Base-by-base conservation (phyloP, 37 sponge, comb jelly and placozoan species). In the Bolinopsis microptera region DNA sequence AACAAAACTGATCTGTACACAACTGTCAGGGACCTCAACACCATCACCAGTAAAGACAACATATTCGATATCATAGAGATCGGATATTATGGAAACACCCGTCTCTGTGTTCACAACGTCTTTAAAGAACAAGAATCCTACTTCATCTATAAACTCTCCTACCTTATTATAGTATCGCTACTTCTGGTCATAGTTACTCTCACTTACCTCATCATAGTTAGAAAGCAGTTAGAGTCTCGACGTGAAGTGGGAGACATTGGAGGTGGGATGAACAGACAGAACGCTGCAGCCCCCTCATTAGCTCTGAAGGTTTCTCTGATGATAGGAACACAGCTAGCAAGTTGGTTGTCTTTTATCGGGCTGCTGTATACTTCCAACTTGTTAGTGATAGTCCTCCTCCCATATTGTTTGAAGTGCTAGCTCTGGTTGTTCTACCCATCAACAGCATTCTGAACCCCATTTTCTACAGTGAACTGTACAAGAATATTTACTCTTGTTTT, bases 391-490 rank as follows among this genome's bases (percentile, higher is more conserved):
- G 23, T 36, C 38, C 90, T 41, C 0, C 61, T 2, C 61, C 90
- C 1, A 21, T 2, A 25, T 13, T 86, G 23, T 86, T 30, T 38
- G 90, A 86, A 27, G 3, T 38, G 90, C 25, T 86, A n/a, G 61
- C 61, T 16, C 22, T 86, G 61, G 41, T 41, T 18, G 40, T 40
- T 0, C 32, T 86, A 3, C 90, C 90, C 0, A 38, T 18, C n/a
- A 86, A 86, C 90, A 86, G 90, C 28, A 9, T 86, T 23, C 90
- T 86, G 23, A 82, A 82, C 83, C 83, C 83, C 38, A 35, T 82
- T 8, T 82, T 82, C 38, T 82, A 82, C 83, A 86, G 90, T 27
- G 61, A 18, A 3, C 0, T 86, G 0, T 86, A 86, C 61, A 39
- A 41, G 90, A 86, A 28, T 24, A 72, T 72, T 24, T 24, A 28